Evolutionary conservation across 2,797 vertebrate species (phyloP), one percentile per base, ranked within the genome.

Genomic region (Propithecus perrieri): DNA sequence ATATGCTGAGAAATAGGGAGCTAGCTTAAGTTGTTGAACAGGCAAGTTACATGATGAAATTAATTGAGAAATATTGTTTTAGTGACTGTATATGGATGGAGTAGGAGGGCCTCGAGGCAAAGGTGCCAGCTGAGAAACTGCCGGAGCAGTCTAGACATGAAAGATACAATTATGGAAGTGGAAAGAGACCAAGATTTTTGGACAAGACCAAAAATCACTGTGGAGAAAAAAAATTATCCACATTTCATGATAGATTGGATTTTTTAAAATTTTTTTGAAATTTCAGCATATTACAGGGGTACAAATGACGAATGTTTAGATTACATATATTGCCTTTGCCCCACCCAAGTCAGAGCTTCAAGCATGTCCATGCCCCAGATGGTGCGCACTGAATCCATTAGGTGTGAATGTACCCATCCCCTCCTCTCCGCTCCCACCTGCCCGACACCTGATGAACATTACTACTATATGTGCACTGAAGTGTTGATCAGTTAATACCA

Each of bases 61-160:
- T 86, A 93, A 63, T 69, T 83, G 50, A 94, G 61, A 57, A 89
- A 53, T 26, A 35, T 78, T 96, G 71, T 81, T 92, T 92, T 94
- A 88, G 12, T 85, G 85, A 84, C 61, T 89, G 18, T 28, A 6
- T 85, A 14, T 76, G 50, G 67, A 67, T 85, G 35, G 41, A 74
- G 30, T 91, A 22, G 43, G 61, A 94, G 55, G 41, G 17, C 46
- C 72, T 69, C n/a, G 63, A 90, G 67, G 22, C 75, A 95, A 50
- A 74, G 48, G 50, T 30, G 28, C 20, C 75, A 85, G 7, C 26
- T 61, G 10, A 14, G 53, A 72, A 46, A 80, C 69, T 90, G 28
- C 48, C 74, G 76, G 91, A 74, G 63, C 71, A 74, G n/a, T 91
- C 26, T 20, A 65, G 67, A 50, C 33, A 2, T 80, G 46, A 86